phyloP scores from a whole-genome alignment of 2,113 vertebrate species.

The Deroptyus accipitrinus region DNA sequence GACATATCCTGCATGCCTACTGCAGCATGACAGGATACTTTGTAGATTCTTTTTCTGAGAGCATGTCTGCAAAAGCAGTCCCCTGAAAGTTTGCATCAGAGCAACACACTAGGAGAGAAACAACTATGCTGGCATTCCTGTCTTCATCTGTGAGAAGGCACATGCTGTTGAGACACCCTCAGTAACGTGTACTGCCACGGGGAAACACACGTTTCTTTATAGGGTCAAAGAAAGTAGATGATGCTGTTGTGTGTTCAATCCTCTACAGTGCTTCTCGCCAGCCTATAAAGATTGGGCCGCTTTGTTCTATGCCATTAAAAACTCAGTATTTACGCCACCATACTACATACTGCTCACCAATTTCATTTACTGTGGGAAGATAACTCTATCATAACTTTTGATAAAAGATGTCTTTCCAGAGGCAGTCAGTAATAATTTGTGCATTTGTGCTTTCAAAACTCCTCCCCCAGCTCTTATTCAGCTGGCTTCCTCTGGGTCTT shows the following conservation, averaged over 20 bases:
- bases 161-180: not conserved
- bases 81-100: not conserved
- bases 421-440: not conserved
- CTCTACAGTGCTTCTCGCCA: not conserved
- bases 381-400: not conserved
- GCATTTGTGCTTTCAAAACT: not conserved
- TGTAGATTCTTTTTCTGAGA: not conserved
- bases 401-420: not conserved
- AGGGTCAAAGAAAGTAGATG: not conserved
- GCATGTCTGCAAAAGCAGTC: not conserved
- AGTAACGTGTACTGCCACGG: not conserved
- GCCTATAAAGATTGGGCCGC: rapidly evolving
- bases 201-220: not conserved
- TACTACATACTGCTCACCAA: rapidly evolving
- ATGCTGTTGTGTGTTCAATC: not conserved
- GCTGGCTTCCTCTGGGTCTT: not conserved
- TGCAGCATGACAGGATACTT: not conserved
- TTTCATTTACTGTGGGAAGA: not conserved
- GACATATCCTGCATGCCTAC: not conserved
- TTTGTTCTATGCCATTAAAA: not conserved
- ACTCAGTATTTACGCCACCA: not conserved
- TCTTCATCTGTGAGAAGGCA: not conserved
- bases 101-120: not conserved
- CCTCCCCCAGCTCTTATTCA: not conserved
- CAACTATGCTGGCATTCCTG: not conserved